Conservation (phyloP, 2,113 vertebrate genomes). For the Zootoca vivipara region DNA sequence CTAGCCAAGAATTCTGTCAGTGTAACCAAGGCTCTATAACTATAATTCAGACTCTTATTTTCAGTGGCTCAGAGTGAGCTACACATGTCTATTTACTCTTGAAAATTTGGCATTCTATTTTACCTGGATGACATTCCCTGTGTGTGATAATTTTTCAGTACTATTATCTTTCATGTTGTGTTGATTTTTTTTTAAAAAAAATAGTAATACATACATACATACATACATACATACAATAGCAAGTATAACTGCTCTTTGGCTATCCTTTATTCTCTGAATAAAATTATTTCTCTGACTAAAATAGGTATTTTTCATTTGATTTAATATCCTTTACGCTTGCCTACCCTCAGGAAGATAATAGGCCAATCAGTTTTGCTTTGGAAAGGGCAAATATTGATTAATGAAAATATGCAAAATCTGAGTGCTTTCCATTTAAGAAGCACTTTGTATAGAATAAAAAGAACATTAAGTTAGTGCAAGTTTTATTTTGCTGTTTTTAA, state of each 20-base stretch:
- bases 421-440: neutral
- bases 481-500: neutral
- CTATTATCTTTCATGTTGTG: neutral
- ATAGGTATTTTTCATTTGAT: conserved; percentile 12
- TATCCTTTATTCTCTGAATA: neutral
- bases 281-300: neutral
- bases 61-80: neutral
- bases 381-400: neutral
- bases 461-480: neutral
- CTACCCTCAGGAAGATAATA: neutral
- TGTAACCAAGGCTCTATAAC: neutral
- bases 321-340: neutral
- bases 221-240: neutral
- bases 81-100: neutral
- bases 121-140: neutral
- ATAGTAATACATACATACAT: neutral
- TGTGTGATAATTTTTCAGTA: neutral
- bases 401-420: neutral
- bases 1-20: neutral
- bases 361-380: neutral
- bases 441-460: neutral
- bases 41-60: neutral
- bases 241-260: neutral
- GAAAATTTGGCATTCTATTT: neutral
- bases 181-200: neutral